These are phyloP conservation scores for Bufo gargarizans DNA, from an alignment of 2,113 vertebrate species.

Conservation along the genomic window DNA sequence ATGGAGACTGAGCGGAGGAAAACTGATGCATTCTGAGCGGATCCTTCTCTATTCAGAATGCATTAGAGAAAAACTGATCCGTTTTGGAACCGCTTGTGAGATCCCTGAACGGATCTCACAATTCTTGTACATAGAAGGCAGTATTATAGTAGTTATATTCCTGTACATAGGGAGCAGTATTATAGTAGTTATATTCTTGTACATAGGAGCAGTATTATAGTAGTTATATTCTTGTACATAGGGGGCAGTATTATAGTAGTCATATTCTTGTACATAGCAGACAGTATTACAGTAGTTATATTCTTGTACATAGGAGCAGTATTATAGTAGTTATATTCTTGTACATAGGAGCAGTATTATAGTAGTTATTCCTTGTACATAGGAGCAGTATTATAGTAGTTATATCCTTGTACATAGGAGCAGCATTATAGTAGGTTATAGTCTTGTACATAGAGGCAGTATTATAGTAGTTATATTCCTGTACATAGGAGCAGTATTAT, in stretches of 20 bases:
- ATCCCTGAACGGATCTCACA: too few relatives aligned
- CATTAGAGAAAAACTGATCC: too few relatives aligned
- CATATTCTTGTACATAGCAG: not conserved
- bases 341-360: too few relatives aligned
- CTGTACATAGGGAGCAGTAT: slow-evolving; percentile 1
- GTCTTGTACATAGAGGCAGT: not conserved
- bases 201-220: not conserved
- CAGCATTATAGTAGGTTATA: too few relatives aligned
- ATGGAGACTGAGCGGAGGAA: too few relatives aligned
- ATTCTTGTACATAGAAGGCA: too few relatives aligned
- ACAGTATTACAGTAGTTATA: not conserved
- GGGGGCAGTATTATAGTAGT: too few relatives aligned
- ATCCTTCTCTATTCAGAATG: too few relatives aligned
- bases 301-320: not conserved
- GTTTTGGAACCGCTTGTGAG: too few relatives aligned
- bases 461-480: slow-evolving; percentile 2
- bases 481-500: not conserved
- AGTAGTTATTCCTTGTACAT: not conserved
- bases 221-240: not conserved
- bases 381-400: not conserved
- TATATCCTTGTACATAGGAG: not conserved
- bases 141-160: too few relatives aligned
- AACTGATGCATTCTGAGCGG: too few relatives aligned
- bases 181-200: not conserved
- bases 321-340: not conserved